Conservation (phyloP, 2,113 vertebrate genomes). For the Xiphias gladius region DNA sequence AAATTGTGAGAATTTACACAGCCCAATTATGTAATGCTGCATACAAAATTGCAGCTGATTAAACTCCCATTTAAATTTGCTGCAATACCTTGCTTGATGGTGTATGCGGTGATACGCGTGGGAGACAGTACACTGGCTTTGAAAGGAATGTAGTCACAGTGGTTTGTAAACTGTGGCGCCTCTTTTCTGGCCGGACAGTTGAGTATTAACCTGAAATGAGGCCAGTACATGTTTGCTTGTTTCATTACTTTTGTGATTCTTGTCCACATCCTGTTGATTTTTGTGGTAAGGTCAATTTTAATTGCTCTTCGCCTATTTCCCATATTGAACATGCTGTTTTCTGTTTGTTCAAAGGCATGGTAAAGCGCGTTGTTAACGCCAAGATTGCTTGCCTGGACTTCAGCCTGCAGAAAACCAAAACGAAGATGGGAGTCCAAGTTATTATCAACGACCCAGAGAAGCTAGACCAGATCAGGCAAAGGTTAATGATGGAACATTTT, state of each 20-base stretch:
- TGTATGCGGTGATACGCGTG: slow-evolving; percentile 76
- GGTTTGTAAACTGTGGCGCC: slow-evolving; percentile 36
- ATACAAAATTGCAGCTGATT: background rate
- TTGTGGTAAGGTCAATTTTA: background rate
- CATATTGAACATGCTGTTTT: background rate
- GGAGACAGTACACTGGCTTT: slow-evolving; percentile 60
- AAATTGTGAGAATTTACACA: background rate
- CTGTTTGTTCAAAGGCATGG: slow-evolving; percentile 87
- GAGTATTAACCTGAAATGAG: background rate
- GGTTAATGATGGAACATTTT: slow-evolving; percentile 74
- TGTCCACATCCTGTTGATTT: background rate
- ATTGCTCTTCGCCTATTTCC: background rate
- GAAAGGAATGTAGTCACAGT: slow-evolving; percentile 33
- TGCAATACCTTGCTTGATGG: slow-evolving; percentile 59
- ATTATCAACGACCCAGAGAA: slow-evolving; percentile 96
- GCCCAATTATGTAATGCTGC: background rate
- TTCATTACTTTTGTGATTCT: background rate
- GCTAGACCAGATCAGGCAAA: slow-evolving; percentile 96
- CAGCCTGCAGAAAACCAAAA: slow-evolving; percentile 98
- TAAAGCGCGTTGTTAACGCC: slow-evolving; percentile 92
- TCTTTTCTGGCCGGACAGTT: slow-evolving; percentile 61
- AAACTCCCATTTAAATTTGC: slow-evolving; percentile 76
- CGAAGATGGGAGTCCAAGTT: slow-evolving; percentile 98
- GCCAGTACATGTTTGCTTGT: background rate
- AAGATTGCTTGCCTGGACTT: slow-evolving; percentile 99